Evolutionary conservation across 92 coral and sea anemone species (phyloP).

Genomic region (Parazoanthus swiftii): DNA sequence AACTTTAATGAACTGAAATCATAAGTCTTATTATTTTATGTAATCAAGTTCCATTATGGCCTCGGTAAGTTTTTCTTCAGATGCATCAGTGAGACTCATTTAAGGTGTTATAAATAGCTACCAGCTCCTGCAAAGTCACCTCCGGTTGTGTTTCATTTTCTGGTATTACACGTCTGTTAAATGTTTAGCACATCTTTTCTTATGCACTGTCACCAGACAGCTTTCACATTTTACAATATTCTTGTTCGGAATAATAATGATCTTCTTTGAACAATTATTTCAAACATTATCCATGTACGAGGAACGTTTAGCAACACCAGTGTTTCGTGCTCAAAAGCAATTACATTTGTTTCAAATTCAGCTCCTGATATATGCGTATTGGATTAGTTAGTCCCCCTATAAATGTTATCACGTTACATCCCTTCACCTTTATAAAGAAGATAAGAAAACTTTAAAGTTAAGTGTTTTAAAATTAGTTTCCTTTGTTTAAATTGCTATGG

Average conservation of each 20-base stretch:
- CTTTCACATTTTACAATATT: constrained; percentile 19
- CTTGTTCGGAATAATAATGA: neutral
- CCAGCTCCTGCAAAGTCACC: constrained; percentile 14
- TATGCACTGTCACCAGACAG: constrained; percentile 28
- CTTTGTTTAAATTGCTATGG: too few species aligned
- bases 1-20: constrained; percentile 30
- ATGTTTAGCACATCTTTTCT: neutral
- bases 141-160: neutral
- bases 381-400: too few species aligned
- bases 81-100: constrained; percentile 29
- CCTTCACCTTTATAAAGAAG: too few species aligned
- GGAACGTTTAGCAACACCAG: constrained; percentile 7
- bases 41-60: constrained; percentile 34
- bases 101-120: constrained; percentile 20
- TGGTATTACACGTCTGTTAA: neutral
- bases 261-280: constrained; percentile 5
- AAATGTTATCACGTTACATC: too few species aligned
- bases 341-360: too few species aligned
- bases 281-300: constrained; percentile 3
- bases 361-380: too few species aligned
- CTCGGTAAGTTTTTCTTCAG: constrained; percentile 21
- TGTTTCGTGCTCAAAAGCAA: too few species aligned
- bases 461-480: too few species aligned
- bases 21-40: constrained; percentile 14
- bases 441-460: too few species aligned